Evolutionary conservation across 2,113 vertebrate genomes (phyloP), one percentile per base, ranked within the genome.

Genomic region (Mesitornis unicolor): DNA sequence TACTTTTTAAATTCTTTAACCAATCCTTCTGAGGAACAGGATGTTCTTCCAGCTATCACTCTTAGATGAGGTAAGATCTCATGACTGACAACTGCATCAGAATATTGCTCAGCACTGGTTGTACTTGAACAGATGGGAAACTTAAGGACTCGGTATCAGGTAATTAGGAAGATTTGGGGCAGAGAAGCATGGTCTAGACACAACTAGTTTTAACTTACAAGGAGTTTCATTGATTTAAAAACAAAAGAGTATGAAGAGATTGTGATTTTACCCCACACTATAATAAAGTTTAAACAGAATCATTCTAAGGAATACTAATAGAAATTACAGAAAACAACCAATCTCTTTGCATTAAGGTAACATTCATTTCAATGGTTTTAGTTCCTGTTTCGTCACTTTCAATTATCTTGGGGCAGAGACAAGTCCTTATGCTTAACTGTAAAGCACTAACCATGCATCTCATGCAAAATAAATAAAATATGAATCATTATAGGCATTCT

Each of bases 401-500:
- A 84, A 6, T 68, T 80, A 24, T 60, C 60, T 59, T 81, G 60
- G 29, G 35, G 33, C 35, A 90, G n/a, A 85, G 60, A 86, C 17
- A 86, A 88, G 35, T n/a, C 51, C 91, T 79, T 84, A 91, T 51
- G n/a, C 42, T 86, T 78, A 63, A 50, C 43, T 78, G 26, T 86
- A 90, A 77, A 74, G 71, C 45, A 88, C 59, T 88, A 83, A 83
- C 63, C n/a, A 91, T 56, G 47, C 36, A 73, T 74, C 29, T 88
- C 63, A 94, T 74, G 75, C 24, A 94, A 95, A 95, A 91, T 67
- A 85, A 87, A 86, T 70, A n/a, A 74, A 87, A 85, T 85, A 59
- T 22, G 18, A 77, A 57, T 87, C 11, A 84, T 56, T 24, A 60
- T 60, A 83, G 35, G 26, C 16, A 88, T 93, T 86, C 28, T 4